Evolutionary conservation across 2,797 vertebrate species (phyloP).

Genomic region (Austrolebias charrua): DNA sequence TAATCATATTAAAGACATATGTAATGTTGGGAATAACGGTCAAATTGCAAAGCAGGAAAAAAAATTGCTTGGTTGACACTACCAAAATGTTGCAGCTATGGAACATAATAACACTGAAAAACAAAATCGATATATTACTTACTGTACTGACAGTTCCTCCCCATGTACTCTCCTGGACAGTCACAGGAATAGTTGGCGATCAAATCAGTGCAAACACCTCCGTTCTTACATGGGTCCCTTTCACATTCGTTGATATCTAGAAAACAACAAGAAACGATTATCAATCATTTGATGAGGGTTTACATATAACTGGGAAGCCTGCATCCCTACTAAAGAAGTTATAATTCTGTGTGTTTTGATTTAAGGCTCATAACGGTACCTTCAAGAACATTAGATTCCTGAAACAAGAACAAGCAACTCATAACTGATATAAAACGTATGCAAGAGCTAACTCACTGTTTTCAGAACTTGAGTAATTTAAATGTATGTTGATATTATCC

Average conservation of each 20-base stretch:
- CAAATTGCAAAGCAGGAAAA: background rate
- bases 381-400: conserved; percentile 37
- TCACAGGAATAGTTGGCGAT: conserved; percentile 98
- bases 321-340: background rate
- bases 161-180: conserved; percentile 98
- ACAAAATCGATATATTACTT: conserved; percentile 69
- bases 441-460: conserved; percentile 1
- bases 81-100: conserved; percentile 11
- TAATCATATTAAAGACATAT: background rate
- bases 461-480: too few relatives aligned
- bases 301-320: conserved; percentile 59
- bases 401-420: conserved; percentile 57
- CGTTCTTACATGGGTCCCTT: conserved; percentile 92
- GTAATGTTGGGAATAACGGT: conserved; percentile 3
- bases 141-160: conserved; percentile 97
- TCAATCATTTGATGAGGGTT: conserved; percentile 58
- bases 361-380: conserved; percentile 35
- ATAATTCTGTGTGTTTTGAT: too few relatives aligned
- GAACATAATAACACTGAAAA: conserved; percentile 2
- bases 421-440: conserved; percentile 24
- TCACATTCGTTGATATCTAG: conserved; percentile 97
- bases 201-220: conserved; percentile 95
- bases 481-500: too few relatives aligned
- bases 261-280: conserved; percentile 39
- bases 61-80: conserved; percentile 4